These are phyloP conservation scores for Rhodinocichla rosea DNA, from an alignment of 2,113 vertebrate species.

Conservation along the genomic window DNA sequence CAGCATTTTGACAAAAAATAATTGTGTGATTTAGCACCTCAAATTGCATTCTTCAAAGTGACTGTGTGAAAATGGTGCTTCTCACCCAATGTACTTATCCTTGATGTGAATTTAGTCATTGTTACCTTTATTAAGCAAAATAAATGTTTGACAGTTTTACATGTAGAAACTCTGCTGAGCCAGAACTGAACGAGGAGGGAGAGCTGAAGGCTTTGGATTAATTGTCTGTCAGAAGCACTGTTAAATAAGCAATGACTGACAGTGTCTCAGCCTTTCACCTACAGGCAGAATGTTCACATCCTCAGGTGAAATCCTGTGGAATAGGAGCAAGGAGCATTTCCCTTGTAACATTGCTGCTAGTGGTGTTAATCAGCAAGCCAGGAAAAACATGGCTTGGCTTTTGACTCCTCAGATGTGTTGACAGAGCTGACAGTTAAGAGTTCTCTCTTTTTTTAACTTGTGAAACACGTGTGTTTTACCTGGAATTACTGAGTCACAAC, in stretches of 20 bases:
- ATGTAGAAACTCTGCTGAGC: not conserved
- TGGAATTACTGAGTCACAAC: constrained; percentile 60
- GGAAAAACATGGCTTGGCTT: constrained; percentile 11
- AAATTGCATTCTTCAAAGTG: not conserved
- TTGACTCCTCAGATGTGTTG: constrained; percentile 13
- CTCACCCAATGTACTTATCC: not conserved
- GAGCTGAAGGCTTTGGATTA: not conserved
- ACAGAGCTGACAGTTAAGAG: constrained; percentile 36
- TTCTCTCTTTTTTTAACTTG: constrained; percentile 48
- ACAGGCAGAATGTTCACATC: not conserved
- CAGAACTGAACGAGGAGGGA: not conserved
- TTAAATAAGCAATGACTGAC: not conserved
- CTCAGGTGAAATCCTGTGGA: not conserved
- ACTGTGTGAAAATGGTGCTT: not conserved
- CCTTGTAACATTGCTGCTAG: accelerated
- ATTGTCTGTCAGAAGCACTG: not conserved
- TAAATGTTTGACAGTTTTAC: not conserved
- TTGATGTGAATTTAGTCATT: not conserved
- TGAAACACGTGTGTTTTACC: constrained; percentile 36
- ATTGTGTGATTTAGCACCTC: not conserved
- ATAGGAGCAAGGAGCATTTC: not conserved
- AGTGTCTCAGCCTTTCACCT: not conserved
- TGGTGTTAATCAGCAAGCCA: not conserved
- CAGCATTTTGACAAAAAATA: not conserved
- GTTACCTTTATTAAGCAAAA: not conserved